Evolutionary conservation across 2,113 vertebrate genomes (phyloP), one percentile per base, ranked within the genome.

Genomic region (Pandion haliaetus): DNA sequence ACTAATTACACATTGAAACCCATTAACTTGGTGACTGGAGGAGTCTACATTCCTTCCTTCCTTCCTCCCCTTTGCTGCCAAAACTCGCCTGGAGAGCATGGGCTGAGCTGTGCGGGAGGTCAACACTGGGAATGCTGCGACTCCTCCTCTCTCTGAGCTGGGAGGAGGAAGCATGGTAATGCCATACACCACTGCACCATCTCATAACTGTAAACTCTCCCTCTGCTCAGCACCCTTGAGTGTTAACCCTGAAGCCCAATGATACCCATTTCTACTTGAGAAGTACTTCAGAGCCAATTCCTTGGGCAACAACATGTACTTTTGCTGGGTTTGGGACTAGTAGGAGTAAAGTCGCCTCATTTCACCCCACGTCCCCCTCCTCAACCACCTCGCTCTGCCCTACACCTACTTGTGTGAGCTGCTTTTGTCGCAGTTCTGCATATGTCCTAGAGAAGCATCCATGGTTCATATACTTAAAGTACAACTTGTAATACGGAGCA

Each of bases 31-130:
- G 91, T 84, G 94, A 9, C 91, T 95, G 89, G 87, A 95, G 88
- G 78, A 95, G 91, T 62, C 91, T 74, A 47, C 93, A 70, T 96
- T 91, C 95, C 87, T 97, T 96, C 91, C 87, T 97, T 96, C 91
- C 94, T 97, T 96, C 94, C 91, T 90, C 25, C 42, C 42, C 34
- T 88, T 77, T 0, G 4, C 87, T 96, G 96, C 93, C 96, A 95
- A 86, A 82, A 17, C 82, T 72, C 9, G 13, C 77, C 86, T 76
- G 84, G 38, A 55, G 62, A 76, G 73, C 0, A 0, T 12, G 5
- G 73, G 81, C 89, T 79, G 95, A 55, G 87, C 78, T 5, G 0
- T 4, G n/a, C 1, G 0, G 89, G 81, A 84, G 91, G 70, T 93
- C 93, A 69, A 67, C 0, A 0, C 65, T 1, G 15, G 40, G n/a